phyloP scores from a whole-genome alignment of 2,888 invertebrate genomes.

The Globia sparganii region DNA sequence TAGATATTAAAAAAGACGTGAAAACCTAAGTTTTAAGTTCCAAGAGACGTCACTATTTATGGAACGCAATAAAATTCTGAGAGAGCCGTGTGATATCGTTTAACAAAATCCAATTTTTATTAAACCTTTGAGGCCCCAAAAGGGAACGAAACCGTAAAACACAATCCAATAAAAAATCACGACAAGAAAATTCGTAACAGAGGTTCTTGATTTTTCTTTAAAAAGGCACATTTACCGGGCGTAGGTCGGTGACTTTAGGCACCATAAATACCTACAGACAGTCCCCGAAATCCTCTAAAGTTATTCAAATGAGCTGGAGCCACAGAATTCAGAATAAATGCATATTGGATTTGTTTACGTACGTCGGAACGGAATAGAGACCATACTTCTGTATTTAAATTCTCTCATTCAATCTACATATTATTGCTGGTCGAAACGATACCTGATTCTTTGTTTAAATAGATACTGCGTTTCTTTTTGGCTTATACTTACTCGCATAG shows the following conservation, averaged over 20 bases:
- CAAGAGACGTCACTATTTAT: not conserved
- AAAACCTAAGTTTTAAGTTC: not conserved
- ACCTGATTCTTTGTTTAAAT: constrained; percentile 74
- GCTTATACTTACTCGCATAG: not conserved
- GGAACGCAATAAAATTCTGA: not conserved
- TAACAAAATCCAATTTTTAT: constrained; percentile 23
- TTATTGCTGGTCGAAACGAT: constrained; percentile 78
- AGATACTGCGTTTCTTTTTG: constrained; percentile 39
- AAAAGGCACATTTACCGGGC: constrained; percentile 51
- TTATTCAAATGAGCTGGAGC: constrained; percentile 86
- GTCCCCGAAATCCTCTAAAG: constrained; percentile 80
- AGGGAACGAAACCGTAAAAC: constrained; percentile 17
- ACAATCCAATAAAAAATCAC: constrained; percentile 40
- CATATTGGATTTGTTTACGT: constrained; percentile 89
- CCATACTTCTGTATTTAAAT: constrained; percentile 87
- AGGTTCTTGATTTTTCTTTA: constrained; percentile 37
- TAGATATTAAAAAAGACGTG: not conserved
- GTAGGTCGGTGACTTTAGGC: constrained; percentile 61
- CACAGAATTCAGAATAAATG: constrained; percentile 87
- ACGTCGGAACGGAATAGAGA: constrained; percentile 82
- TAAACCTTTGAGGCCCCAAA: not conserved
- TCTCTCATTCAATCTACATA: constrained; percentile 84
- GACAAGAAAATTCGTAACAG: constrained; percentile 39
- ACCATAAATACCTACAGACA: constrained; percentile 45
- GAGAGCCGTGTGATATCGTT: constrained; percentile 12